Conservation (phyloP, 2,888 invertebrate genomes). For the Rotaria sp. region DNA sequence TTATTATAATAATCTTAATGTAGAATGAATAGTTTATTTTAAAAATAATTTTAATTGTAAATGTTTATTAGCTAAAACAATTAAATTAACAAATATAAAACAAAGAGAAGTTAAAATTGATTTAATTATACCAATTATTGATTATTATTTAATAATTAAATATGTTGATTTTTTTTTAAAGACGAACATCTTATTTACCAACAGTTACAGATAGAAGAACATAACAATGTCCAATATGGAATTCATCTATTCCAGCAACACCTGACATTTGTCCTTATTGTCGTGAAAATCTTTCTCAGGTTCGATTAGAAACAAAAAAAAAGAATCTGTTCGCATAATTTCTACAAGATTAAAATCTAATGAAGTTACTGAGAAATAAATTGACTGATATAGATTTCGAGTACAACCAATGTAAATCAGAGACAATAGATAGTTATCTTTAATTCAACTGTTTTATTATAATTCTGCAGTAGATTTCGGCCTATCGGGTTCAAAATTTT, state of each 20-base stretch:
- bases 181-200: constrained; percentile 67
- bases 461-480: too few species aligned
- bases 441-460: too few species aligned
- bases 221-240: constrained; percentile 86
- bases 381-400: too few species aligned
- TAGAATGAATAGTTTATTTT: constrained; percentile 90
- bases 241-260: constrained; percentile 88
- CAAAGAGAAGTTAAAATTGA: constrained; percentile 93
- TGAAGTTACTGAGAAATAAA: too few species aligned
- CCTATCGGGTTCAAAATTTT: too few species aligned
- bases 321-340: too few species aligned
- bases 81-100: constrained; percentile 71
- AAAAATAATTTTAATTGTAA: constrained; percentile 68
- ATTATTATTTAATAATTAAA: constrained; percentile 95
- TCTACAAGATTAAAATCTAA: too few species aligned
- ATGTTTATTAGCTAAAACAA: constrained; percentile 92
- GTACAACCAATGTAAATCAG: too few species aligned
- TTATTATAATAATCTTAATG: constrained; percentile 84
- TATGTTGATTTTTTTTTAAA: constrained; percentile 95
- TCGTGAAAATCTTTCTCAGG: constrained; percentile 93
- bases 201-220: constrained; percentile 74
- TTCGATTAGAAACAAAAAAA: too few species aligned
- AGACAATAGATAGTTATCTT: too few species aligned
- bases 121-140: constrained; percentile 89
- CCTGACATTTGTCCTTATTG: constrained; percentile 94